Percentiles rank a stretch among this genome's conserved stretches.
These are phyloP conservation scores for Colaptes auratus DNA, from an alignment of 2,113 vertebrate species.

Conservation along the genomic window DNA sequence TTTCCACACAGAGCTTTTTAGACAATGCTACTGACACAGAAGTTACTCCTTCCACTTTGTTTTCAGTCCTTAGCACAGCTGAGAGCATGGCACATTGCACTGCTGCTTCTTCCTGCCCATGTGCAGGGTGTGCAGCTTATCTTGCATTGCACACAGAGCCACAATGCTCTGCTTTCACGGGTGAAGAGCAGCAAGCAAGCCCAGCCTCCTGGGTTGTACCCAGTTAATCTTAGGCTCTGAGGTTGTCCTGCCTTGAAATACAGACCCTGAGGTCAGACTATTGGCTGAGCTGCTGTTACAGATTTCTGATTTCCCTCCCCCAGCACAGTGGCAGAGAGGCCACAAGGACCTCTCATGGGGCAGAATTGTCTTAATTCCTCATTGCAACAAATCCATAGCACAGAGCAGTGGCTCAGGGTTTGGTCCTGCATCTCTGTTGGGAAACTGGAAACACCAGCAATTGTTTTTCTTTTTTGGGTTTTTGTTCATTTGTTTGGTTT, in stretches of 20 bases:
- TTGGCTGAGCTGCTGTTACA: background rate
- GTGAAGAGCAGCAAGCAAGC: background rate
- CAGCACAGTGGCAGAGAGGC: background rate
- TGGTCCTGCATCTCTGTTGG: constrained; percentile 11
- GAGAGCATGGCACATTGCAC: rapidly evolving
- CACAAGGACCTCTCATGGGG: background rate
- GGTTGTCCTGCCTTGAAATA: background rate
- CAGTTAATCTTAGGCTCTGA: background rate
- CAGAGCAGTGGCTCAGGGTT: background rate
- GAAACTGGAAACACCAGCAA: constrained; percentile 72
- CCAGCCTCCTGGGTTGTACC: background rate
- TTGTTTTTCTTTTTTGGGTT: background rate
- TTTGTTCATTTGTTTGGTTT: background rate
- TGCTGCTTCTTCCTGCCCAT: background rate
- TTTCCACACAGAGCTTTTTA: background rate
- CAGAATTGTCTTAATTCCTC: background rate
- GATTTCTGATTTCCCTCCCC: background rate
- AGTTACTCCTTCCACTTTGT: background rate
- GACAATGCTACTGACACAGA: background rate
- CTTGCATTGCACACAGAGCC: rapidly evolving
- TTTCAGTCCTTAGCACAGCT: background rate
- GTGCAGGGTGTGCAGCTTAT: background rate
- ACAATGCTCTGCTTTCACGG: rapidly evolving
- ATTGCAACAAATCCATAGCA: background rate
- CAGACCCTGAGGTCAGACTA: background rate